Percentiles rank a stretch among this genome's conserved stretches.
phyloP scores from a whole-genome alignment of 2,888 invertebrate species.

The Amblyjoppa fuscipennis region DNA sequence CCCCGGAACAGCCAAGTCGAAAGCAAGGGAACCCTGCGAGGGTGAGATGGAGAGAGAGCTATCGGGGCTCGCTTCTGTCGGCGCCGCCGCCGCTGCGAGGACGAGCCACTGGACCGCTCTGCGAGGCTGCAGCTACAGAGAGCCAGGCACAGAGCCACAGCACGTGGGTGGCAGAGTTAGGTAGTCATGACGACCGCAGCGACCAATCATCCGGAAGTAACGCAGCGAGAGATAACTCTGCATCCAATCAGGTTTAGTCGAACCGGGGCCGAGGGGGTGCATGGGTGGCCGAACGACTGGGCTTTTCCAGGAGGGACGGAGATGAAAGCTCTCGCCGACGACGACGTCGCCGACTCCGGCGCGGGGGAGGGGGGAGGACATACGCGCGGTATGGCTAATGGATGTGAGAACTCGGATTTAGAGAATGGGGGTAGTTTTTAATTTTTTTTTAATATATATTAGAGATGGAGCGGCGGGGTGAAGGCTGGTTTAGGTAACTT shows the following conservation, averaged over 20 bases:
- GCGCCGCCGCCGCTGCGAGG: constrained; percentile 46
- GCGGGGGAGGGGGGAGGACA: neutral
- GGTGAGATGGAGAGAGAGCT: constrained; percentile 32
- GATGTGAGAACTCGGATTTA: neutral
- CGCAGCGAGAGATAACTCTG: constrained; percentile 85
- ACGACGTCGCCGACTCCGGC: constrained; percentile 20
- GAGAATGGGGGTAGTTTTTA: neutral
- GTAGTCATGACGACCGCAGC: constrained; percentile 85
- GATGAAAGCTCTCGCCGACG: constrained; percentile 69
- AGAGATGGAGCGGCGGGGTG: too few species aligned
- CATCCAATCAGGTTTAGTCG: constrained; percentile 85
- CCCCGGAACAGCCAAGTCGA: neutral
- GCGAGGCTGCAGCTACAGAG: constrained; percentile 71
- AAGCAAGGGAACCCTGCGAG: constrained; percentile 14
- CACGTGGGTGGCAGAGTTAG: constrained; percentile 80
- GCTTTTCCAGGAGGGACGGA: constrained; percentile 39
- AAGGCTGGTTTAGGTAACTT: too few species aligned
- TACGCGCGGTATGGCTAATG: neutral
- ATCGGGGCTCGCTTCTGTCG: constrained; percentile 45
- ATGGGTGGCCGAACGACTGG: constrained; percentile 48
- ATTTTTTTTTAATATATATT: neutral
- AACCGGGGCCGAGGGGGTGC: constrained; percentile 78
- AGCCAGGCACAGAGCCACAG: constrained; percentile 71
- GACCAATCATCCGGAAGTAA: constrained; percentile 85
- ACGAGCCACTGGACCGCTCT: constrained; percentile 62